Conservation (phyloP, 2,797 vertebrate species). For the Lacerta agilis region DNA sequence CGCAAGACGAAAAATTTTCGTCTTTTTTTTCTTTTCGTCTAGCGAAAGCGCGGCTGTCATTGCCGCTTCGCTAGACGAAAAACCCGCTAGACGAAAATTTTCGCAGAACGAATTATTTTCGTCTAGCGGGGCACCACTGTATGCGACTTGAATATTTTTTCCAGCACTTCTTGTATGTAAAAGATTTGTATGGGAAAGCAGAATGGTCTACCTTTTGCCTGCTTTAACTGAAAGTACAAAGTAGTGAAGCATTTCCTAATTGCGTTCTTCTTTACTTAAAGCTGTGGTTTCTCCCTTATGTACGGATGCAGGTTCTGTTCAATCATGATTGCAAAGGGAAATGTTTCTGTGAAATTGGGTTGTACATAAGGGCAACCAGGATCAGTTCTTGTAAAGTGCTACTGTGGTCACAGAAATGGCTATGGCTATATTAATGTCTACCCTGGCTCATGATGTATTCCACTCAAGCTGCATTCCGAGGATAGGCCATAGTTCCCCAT, state of each 20-base stretch:
- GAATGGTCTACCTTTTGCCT: neutral
- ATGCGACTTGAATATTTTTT: too few relatives aligned
- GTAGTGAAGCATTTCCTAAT: neutral
- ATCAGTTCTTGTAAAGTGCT: neutral
- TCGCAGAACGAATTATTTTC: too few relatives aligned
- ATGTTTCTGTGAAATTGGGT: neutral
- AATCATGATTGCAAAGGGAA: neutral
- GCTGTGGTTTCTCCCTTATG: neutral
- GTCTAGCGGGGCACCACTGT: too few relatives aligned
- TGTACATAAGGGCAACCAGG: neutral
- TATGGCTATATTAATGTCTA: neutral
- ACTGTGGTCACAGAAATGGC: neutral
- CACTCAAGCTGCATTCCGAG: neutral
- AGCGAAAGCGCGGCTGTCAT: too few relatives aligned
- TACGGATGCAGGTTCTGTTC: neutral
- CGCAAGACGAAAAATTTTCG: too few relatives aligned
- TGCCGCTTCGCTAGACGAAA: too few relatives aligned
- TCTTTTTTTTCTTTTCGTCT: too few relatives aligned
- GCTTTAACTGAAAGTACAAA: conserved; percentile 1
- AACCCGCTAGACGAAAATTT: too few relatives aligned
- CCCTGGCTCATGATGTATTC: neutral
- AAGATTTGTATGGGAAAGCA: neutral
- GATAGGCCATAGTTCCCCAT: neutral
- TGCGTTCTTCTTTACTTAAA: neutral
- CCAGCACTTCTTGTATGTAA: neutral